phyloP scores from a whole-genome alignment of 2,113 vertebrate genomes.

The Gobiocypris rarus region DNA sequence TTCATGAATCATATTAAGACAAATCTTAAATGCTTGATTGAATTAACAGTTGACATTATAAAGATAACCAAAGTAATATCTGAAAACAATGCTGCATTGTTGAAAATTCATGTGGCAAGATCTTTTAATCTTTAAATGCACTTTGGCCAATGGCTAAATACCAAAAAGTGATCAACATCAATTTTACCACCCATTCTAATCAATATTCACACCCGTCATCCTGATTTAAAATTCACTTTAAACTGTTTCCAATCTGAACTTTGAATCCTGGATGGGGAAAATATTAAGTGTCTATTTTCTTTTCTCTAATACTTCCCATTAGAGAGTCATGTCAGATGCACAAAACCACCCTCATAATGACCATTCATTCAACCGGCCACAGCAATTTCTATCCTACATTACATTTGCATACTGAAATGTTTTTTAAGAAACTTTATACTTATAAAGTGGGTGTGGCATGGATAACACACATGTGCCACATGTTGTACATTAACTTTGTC shows the following conservation, averaged over 20 bases:
- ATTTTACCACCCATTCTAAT: background rate
- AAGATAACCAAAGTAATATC: too few relatives aligned
- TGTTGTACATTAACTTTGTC: background rate
- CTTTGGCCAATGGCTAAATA: background rate
- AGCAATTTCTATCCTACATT: background rate
- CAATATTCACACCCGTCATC: background rate
- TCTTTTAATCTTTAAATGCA: background rate
- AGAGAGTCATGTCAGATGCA: background rate
- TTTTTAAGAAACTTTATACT: background rate
- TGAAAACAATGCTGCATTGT: background rate
- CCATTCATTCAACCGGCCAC: background rate
- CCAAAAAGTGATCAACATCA: background rate
- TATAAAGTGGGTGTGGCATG: background rate
- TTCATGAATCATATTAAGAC: background rate
- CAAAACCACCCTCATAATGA: background rate
- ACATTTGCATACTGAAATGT: background rate
- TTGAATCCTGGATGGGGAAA: background rate
- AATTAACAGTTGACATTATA: too few relatives aligned
- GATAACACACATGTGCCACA: background rate
- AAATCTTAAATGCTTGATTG: background rate
- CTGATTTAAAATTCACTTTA: background rate
- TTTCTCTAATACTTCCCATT: background rate
- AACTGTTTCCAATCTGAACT: background rate
- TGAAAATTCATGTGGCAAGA: background rate
- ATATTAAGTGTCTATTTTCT: background rate